Percentiles rank a stretch among this genome's conserved stretches.
Evolutionary conservation across 2,797 vertebrate species (phyloP).

Genomic region (Tachyglossus aculeatus): DNA sequence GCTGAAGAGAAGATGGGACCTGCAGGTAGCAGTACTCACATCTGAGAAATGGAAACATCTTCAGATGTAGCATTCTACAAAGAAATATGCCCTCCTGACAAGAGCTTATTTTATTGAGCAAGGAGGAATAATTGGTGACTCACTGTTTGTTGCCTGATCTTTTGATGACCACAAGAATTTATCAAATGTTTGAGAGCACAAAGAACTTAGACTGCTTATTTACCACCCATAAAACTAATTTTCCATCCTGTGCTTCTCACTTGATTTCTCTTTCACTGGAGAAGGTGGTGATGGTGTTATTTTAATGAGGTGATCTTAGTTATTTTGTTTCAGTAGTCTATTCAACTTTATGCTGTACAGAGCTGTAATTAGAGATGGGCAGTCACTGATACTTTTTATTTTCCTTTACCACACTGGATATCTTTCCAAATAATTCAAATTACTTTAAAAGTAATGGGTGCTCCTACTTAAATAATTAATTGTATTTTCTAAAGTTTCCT

Average conservation of each 20-base stretch:
- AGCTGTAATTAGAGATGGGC: conserved; percentile 34
- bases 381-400: neutral
- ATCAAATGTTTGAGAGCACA: conserved; percentile 48
- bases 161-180: conserved; percentile 10
- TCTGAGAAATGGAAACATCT: neutral
- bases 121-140: conserved; percentile 12
- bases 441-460: conserved; percentile 2
- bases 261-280: neutral
- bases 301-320: conserved; percentile 21
- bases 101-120: neutral
- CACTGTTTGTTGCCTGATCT: conserved; percentile 23
- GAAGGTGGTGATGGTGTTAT: conserved; percentile 38
- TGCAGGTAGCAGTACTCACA: neutral
- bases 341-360: conserved; percentile 30
- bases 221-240: conserved; percentile 42
- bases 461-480: neutral
- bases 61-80: neutral
- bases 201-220: conserved; percentile 40
- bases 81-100: neutral
- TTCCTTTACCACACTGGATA: neutral
- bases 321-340: conserved; percentile 36
- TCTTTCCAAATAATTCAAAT: conserved; percentile 36
- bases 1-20: neutral
- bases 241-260: conserved; percentile 17
- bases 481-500: neutral